A percentile compares a stretch with the other conserved stretches of the same genome.
Conservation (phyloP, 2,888 invertebrate genomes). For the Nebria salina region DNA sequence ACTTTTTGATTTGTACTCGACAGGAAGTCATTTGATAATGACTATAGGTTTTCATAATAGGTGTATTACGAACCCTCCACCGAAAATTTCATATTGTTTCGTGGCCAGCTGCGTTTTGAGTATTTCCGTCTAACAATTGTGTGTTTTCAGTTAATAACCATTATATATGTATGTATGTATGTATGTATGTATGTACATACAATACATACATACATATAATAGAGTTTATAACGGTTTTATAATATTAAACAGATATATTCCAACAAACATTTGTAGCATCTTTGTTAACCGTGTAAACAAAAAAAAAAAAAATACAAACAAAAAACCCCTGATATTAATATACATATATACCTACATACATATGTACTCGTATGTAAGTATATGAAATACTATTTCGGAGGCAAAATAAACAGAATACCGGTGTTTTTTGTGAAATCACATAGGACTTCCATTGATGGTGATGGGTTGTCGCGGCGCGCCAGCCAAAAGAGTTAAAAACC, state of each 20-base stretch:
- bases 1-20: constrained; percentile 31
- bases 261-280: background rate
- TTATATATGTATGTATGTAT: too few species aligned
- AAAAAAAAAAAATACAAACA: background rate
- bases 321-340: background rate
- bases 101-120: background rate
- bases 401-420: background rate
- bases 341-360: background rate
- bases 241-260: too few species aligned
- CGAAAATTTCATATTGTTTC: constrained; percentile 2
- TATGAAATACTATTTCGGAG: background rate
- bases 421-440: background rate
- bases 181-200: too few species aligned
- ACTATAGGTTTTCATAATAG: constrained; percentile 21
- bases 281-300: background rate
- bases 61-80: constrained; percentile 17
- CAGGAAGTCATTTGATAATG: constrained; percentile 30
- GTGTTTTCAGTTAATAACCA: background rate
- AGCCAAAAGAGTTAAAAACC: constrained; percentile 29
- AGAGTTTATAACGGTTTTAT: too few species aligned
- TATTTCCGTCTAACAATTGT: background rate
- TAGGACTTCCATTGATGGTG: background rate
- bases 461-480: constrained; percentile 3
- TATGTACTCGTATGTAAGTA: too few species aligned
- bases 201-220: too few species aligned